Conservation (phyloP, 2,888 invertebrate genomes). For the Orthosia cruda region DNA sequence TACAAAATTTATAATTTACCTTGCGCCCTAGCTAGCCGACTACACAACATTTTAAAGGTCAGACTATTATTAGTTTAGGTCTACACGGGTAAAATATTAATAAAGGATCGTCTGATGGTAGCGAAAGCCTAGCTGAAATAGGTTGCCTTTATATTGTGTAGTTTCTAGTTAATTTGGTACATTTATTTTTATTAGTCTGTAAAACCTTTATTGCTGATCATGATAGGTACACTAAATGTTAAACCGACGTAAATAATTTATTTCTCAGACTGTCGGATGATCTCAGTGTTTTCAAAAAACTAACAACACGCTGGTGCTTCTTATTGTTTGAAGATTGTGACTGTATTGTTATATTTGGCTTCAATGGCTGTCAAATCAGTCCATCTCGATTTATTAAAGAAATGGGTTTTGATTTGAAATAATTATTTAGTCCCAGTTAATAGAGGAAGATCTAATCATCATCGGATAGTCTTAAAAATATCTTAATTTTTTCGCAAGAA, state of each 20-base stretch:
- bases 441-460: no score
- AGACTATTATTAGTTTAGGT: slow-evolving; percentile 9
- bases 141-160: background rate
- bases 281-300: background rate
- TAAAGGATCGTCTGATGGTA: slow-evolving; percentile 2
- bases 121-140: slow-evolving; percentile 25
- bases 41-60: slow-evolving; percentile 44
- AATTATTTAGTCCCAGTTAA: no score
- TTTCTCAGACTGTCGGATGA: background rate
- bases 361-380: background rate
- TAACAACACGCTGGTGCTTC: background rate
- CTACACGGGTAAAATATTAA: slow-evolving; percentile 20
- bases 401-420: background rate
- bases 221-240: background rate
- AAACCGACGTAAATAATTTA: background rate
- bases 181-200: slow-evolving; percentile 11
- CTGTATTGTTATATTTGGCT: background rate
- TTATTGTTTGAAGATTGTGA: background rate
- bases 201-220: background rate
- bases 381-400: background rate
- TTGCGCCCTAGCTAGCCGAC: slow-evolving; percentile 19
- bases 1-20: background rate
- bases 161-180: background rate
- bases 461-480: no score
- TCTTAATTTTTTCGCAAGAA: no score